Conservation (phyloP, 1,140 invertebrate genomes). For the Carposina sasakii region DNA sequence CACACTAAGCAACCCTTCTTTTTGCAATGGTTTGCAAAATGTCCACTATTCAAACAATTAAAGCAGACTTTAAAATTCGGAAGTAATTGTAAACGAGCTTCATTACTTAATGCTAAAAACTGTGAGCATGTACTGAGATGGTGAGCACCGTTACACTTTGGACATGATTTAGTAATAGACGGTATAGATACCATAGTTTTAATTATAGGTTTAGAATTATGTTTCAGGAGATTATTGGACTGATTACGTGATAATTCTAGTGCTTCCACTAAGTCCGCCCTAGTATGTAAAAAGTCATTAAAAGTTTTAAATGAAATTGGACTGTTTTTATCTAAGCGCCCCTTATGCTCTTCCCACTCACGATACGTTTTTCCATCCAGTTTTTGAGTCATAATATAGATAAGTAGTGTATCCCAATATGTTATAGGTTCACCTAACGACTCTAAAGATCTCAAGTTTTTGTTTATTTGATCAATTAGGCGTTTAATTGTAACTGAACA, state of each 20-base stretch:
- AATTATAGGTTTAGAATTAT: not conserved
- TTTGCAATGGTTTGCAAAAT: slow-evolving; percentile 1
- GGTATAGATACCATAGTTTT: not conserved
- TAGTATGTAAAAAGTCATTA: not conserved
- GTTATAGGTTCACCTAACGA: not conserved
- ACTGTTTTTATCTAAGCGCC: not conserved
- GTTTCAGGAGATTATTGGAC: no score
- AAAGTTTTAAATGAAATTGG: not conserved
- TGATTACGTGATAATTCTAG: not conserved
- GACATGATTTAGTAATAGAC: not conserved
- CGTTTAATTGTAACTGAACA: not conserved
- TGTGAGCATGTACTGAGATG: not conserved
- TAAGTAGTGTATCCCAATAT: not conserved
- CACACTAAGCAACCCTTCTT: not conserved
- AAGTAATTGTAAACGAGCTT: not conserved
- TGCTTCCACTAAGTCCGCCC: not conserved
- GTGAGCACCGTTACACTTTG: not conserved
- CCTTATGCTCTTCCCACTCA: not conserved
- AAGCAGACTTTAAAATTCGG: not conserved
- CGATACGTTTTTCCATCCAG: not conserved
- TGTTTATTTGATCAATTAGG: slow-evolving; percentile 1
- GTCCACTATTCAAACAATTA: not conserved
- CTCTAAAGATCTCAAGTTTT: slow-evolving; percentile 1
- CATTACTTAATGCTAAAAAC: not conserved
- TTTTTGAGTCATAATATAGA: not conserved